phyloP scores from a whole-genome alignment of 2,888 invertebrate species.

The Magallana nippona region DNA sequence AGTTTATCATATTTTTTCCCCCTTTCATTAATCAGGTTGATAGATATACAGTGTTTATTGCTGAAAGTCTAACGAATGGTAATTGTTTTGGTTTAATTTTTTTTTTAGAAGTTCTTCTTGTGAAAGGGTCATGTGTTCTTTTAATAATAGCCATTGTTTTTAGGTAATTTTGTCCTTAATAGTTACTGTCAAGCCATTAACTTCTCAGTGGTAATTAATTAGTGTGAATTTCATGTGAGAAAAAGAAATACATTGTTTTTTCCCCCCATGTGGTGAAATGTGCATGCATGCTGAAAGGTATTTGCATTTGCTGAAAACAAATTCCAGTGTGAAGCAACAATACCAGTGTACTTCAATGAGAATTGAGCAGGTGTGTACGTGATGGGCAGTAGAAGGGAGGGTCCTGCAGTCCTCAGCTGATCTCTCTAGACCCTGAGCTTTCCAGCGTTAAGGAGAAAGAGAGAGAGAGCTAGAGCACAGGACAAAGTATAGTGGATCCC shows the following conservation, averaged over 20 bases:
- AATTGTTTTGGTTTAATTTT: too few relatives aligned
- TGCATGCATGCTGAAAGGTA: neutral
- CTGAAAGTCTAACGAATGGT: neutral
- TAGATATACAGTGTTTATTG: neutral
- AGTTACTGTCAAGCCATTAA: neutral
- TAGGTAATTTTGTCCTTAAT: neutral
- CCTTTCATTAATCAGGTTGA: slow-evolving; percentile 19
- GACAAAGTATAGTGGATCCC: too few relatives aligned
- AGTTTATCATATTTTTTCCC: neutral
- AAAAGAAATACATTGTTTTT: neutral
- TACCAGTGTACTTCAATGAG: neutral
- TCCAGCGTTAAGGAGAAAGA: too few relatives aligned
- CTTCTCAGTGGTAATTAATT: neutral
- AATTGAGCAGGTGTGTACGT: neutral
- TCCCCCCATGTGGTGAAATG: neutral
- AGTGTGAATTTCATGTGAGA: neutral
- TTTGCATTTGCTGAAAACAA: neutral
- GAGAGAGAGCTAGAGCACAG: too few relatives aligned
- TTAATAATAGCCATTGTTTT: neutral
- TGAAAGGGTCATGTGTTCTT: too few relatives aligned
- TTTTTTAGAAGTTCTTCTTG: too few relatives aligned
- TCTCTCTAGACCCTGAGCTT: too few relatives aligned
- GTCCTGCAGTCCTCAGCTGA: too few relatives aligned
- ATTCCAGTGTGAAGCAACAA: neutral
- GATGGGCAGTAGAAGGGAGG: neutral